Evolutionary conservation across 1,140 invertebrate genomes (phyloP).

Genomic region (Drosophila pachea): DNA sequence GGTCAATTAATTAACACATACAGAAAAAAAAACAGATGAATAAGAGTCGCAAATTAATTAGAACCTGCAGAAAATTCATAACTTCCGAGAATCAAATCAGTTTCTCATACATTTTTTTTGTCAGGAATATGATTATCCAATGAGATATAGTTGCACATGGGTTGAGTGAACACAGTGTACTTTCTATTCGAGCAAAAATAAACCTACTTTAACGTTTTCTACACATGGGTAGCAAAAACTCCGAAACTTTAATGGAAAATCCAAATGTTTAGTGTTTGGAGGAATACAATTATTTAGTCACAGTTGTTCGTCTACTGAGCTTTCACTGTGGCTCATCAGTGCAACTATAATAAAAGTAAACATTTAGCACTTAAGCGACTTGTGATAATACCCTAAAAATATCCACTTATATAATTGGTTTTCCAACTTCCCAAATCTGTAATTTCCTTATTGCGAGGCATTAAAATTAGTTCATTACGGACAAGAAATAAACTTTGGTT

Average conservation of each 20-base stretch:
- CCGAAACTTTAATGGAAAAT: background rate
- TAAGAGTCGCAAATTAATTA: constrained; percentile 13
- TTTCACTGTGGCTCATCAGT: background rate
- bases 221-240: too few relatives aligned
- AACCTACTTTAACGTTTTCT: too few relatives aligned
- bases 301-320: background rate
- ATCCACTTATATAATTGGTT: constrained; percentile 14
- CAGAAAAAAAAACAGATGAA: background rate
- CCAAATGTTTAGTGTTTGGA: background rate
- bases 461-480: constrained; percentile 24
- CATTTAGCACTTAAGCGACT: background rate
- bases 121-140: too few relatives aligned
- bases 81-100: too few relatives aligned
- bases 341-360: background rate
- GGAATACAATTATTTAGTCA: background rate
- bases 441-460: constrained; percentile 4
- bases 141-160: too few relatives aligned
- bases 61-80: constrained; percentile 11
- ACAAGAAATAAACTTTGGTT: constrained; percentile 7
- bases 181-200: too few relatives aligned
- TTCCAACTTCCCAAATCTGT: constrained; percentile 12
- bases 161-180: too few relatives aligned
- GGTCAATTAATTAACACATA: constrained; percentile 51
- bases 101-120: too few relatives aligned
- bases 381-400: background rate